Evolutionary conservation across 2,797 vertebrate genomes (phyloP), one percentile per base, ranked within the genome.

Genomic region (Tangara arthus): DNA sequence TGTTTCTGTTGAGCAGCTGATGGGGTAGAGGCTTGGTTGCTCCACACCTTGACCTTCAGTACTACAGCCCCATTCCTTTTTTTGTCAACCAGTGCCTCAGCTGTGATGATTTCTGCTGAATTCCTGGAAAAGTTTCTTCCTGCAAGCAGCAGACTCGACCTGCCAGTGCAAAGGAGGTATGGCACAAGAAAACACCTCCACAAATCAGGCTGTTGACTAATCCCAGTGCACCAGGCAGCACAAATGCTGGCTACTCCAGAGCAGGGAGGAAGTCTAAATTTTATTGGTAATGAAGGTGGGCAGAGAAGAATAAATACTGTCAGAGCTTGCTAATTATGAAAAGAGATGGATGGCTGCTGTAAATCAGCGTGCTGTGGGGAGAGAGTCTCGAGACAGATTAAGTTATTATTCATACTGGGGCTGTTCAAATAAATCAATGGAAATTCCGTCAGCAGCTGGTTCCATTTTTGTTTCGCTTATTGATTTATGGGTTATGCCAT

Each of bases 241-340:
- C 18, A 63, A 94, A 53, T 6, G 2, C 44, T 84, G 69, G 27
- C 79, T 83, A 70, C 37, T 94, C 66, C 83, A 95, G 66, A 93
- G 73, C 47, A 56, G 44, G 65, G 68, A 93, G 55, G 61, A 95
- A 95, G 80, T 60, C 94, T 95, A 95, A 90, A 94, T 95, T 93
- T 87, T 95, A 93, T 89, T 59, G 70, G 81, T 94, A 95, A 95
- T 95, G 92, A 95, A 95, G 78, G 92, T 95, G 94, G 71, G 88
- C 90, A 95, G 92, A 96, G 94, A 95, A 97, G 96, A 95, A 97
- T 95, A 97, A 96, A 97, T 93, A 95, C 96, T 97, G 95, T 96
- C 96, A 94, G 71, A 93, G 78, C 49, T 78, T 90, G 92, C 96
- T 97, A 97, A 97, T 97, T 97, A 95, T 95, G 96, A 95, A 96